Base-by-base conservation (phyloP, 2,888 invertebrate species). In the Blastobasis adustella region DNA sequence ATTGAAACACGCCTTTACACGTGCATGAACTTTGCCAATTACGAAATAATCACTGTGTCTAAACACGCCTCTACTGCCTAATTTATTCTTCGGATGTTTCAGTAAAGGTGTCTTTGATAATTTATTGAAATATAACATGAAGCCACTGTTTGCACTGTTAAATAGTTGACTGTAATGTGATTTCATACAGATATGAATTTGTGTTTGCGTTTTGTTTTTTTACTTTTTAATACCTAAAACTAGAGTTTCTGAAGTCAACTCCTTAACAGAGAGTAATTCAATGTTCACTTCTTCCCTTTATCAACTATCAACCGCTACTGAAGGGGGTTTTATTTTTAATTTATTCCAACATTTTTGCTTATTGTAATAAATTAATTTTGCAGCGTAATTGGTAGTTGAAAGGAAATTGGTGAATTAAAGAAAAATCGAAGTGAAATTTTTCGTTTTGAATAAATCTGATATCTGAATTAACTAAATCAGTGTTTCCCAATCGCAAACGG, bases 371-470 rank as follows among this genome's bases (percentile, higher is more conserved):
- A 67, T 68, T 68, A 61, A 66, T 70, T 68, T 71, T 67, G 70
- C 69, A 73, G 78, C 76, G 81, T 82, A 80, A 79, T 85, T 86
- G 87, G 81, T 84, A 83, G 82, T 87, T 87, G 87, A 83, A 76
- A 72, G 75, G 82, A 76, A 75, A 71, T 75, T 69, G 82, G 86
- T 83, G 84, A 77, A 75, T 61, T 2, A 62, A 66, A 71, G 83
- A 73, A 74, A 79, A 76, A 61, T 79, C 80, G 78, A 82, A 81
- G 82, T 78, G 75, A 54, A 56, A 51, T 51, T 52, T 54, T 49
- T 44, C 49, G 51, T 47, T 47, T 23, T 2, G 3, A 23, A 23
- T 23, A 23, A 23, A 23, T 23, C 23, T 23, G 23, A 23, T 23
- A 3, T 23, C 23, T 23, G 2, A 23, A 3, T 23, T 23, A 2